Percentiles rank a stretch among this genome's conserved stretches.
These are phyloP conservation scores for Pycnomerus fuliginosus DNA, from an alignment of 2,888 invertebrate species.

Conservation along the genomic window DNA sequence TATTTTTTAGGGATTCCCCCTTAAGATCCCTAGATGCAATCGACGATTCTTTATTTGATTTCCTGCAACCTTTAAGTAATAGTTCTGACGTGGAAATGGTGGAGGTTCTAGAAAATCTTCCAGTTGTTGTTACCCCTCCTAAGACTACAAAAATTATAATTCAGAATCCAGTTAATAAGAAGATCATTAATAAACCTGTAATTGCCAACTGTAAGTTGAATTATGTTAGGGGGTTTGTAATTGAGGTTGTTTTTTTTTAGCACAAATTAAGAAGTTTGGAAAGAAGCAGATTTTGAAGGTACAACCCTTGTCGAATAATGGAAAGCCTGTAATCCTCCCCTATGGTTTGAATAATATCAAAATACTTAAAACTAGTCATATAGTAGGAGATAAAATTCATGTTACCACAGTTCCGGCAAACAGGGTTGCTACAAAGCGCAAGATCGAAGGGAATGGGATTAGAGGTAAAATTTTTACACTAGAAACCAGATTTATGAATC, in stretches of 20 bases:
- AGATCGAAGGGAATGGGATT: conserved; percentile 26
- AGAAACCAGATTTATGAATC: no score
- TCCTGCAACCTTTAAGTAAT: conserved; percentile 32
- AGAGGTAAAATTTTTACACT: no score
- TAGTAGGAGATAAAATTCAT: conserved; percentile 56
- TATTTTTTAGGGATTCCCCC: conserved; percentile 31
- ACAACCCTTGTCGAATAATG: conserved; percentile 47
- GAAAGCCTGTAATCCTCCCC: conserved; percentile 68
- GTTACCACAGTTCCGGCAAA: conserved; percentile 33
- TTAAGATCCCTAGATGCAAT: conserved; percentile 33
- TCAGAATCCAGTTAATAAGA: conserved; percentile 46
- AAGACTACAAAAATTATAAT: conserved; percentile 43
- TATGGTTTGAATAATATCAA: conserved; percentile 73
- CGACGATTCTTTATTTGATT: conserved; percentile 37
- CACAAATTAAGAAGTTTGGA: conserved; percentile 35
- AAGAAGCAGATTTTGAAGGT: conserved; percentile 48
- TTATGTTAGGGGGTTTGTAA: neutral
- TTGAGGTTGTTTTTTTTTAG: conserved; percentile 21
- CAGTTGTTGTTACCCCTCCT: conserved; percentile 15
- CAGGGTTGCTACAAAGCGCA: conserved; percentile 31
- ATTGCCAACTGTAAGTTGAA: conserved; percentile 3
- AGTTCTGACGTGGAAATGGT: conserved; percentile 25
- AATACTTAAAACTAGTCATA: conserved; percentile 66
- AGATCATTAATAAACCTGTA: conserved; percentile 35
- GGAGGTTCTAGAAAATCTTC: no score